Evolutionary conservation across 2,888 invertebrate species (phyloP).

Genomic region (Melieria picta): DNA sequence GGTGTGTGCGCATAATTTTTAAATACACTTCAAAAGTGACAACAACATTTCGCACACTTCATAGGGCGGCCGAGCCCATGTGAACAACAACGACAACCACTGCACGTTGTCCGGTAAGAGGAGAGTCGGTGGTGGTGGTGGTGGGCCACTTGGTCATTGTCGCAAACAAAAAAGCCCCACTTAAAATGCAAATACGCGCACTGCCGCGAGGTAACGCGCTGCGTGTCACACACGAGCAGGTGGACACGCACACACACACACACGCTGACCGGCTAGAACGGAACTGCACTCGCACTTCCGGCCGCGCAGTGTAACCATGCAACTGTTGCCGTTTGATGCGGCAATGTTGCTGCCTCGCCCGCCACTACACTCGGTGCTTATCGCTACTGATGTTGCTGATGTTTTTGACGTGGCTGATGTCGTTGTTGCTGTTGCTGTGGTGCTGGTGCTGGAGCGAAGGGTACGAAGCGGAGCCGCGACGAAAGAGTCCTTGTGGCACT

Average conservation of each 20-base stretch:
- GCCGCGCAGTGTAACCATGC: neutral
- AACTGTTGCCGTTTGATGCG: neutral
- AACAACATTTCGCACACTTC: too few species aligned
- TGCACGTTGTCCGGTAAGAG: too few species aligned
- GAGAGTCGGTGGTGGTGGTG: too few species aligned
- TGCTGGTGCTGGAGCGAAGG: neutral
- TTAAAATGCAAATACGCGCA: too few species aligned
- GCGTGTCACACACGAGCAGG: neutral
- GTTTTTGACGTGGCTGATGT: neutral
- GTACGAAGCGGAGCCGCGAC: neutral
- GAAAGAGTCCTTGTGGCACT: constrained; percentile 9
- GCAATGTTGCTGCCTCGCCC: neutral
- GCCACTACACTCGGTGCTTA: neutral
- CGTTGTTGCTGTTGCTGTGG: neutral
- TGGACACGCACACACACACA: neutral
- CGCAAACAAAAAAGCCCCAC: too few species aligned
- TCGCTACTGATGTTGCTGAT: neutral
- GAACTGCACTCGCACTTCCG: neutral
- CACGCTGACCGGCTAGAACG: neutral
- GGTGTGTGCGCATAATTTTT: too few species aligned
- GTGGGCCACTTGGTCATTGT: too few species aligned
- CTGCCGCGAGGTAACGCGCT: neutral
- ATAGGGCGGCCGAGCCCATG: too few species aligned
- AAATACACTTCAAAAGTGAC: too few species aligned
- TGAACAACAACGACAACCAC: too few species aligned